These are phyloP conservation scores for Diplodus sargus DNA, from an alignment of 2,797 vertebrate genomes.

Conservation along the genomic window DNA sequence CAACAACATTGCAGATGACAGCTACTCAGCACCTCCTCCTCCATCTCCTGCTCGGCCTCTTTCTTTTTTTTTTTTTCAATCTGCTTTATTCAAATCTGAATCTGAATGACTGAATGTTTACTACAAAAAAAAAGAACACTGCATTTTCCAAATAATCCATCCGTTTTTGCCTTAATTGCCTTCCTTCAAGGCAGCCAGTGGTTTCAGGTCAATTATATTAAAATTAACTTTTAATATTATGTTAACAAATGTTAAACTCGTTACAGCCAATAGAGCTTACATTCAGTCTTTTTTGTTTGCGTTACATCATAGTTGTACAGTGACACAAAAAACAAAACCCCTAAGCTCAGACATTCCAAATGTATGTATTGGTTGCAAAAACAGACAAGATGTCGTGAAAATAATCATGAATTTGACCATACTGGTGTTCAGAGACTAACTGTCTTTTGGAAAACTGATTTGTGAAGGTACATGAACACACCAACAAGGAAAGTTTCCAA, in stretches of 20 bases:
- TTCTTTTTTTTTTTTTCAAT: neutral
- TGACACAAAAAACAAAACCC: too few relatives aligned
- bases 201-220: neutral
- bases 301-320: neutral
- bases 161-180: neutral
- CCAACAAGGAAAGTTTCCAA: neutral
- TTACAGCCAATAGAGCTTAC: neutral
- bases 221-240: neutral
- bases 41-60: neutral
- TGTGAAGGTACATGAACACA: slow-evolving; percentile 12
- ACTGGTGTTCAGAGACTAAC: too few relatives aligned
- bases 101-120: neutral
- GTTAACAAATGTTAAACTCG: neutral
- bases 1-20: slow-evolving; percentile 71
- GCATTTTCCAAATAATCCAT: neutral
- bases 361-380: neutral
- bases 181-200: too few relatives aligned
- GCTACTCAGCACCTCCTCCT: slow-evolving; percentile 56
- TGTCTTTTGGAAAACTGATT: neutral
- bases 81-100: slow-evolving; percentile 15
- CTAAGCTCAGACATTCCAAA: neutral
- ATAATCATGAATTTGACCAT: too few relatives aligned
- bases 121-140: neutral
- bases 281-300: neutral
- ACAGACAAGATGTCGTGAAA: too few relatives aligned